Base-by-base conservation (phyloP, 2,888 invertebrate species). In the Pristionchus mayeri region DNA sequence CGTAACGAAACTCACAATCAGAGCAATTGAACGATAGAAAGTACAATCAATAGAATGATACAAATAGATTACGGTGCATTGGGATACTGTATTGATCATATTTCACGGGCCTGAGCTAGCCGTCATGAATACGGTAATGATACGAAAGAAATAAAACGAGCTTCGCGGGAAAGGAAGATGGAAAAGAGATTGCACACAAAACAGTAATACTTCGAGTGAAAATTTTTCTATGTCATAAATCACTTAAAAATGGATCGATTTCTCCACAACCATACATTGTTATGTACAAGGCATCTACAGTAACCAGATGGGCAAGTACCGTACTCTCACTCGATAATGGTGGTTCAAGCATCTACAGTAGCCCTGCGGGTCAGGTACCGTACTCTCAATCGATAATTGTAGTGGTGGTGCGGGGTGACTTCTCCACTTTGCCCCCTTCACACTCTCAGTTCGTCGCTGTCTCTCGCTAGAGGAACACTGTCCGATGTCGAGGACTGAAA, bases 241-340 rank as follows among this genome's bases (percentile, higher is more conserved):
- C 54, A 54, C 54, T 24, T n/a, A 9, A 54, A 54, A 30, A 27
- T 30, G 30, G 60, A 34, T 30, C 30, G 30, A 11, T 13, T 27
- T 30, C 27, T 30, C 24, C 60, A 27, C 27, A 27, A 63, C 60
- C 34, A 30, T 16, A 30, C 30, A 27, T 63, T 13, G 60, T 18
- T 63, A 63, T 63, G 60, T 63, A 63, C 60, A 63, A 63, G 30
- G 60, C 60, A 30, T 16, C 18, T 30, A 63, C 60, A 30, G 60
- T 63, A 57, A 21, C n/a, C 52, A 18, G n/a, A 52, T 4, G 54
- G 21, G 54, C 54, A 24, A 54, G n/a, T 54, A 54, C 54, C 54
- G 54, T 54, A 54, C 54, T 54, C 54, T 24, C 3, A 21, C 16
- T 52, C 6, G 52, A 52, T n/a, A n/a, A n/a, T n/a, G n/a, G n/a